These are phyloP conservation scores for Aselliscus stoliczkanus DNA, from an alignment of 2,797 vertebrate genomes.

Conservation along the genomic window DNA sequence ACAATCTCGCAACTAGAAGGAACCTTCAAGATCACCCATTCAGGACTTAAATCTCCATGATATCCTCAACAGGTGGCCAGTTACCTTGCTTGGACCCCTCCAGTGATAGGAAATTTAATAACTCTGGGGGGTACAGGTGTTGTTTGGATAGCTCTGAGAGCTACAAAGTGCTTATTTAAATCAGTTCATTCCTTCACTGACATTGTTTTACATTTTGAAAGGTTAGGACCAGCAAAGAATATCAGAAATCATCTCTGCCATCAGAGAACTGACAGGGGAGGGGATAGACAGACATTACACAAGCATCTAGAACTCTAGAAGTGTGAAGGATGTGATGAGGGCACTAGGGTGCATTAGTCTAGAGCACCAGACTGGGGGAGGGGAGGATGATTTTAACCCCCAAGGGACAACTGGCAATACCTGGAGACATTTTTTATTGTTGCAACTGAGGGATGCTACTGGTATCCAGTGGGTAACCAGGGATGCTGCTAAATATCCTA, in stretches of 20 bases:
- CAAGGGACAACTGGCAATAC: neutral
- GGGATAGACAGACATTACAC: neutral
- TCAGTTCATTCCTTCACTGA: neutral
- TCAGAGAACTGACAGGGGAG: neutral
- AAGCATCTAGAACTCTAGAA: neutral
- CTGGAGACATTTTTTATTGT: neutral
- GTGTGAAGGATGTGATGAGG: no score
- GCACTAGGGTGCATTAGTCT: neutral
- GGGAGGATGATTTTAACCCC: neutral
- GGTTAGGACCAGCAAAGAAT: neutral
- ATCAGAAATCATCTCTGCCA: neutral
- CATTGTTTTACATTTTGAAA: neutral
- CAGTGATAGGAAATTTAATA: neutral
- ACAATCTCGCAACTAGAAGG: constrained; percentile 13
- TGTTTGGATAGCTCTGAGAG: neutral
- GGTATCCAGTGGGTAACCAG: neutral
- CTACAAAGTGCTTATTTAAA: neutral
- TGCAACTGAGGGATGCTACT: neutral
- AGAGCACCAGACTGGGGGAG: neutral
- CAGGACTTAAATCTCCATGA: neutral
- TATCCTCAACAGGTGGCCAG: neutral
- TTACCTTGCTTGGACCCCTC: neutral
- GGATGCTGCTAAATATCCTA: neutral
- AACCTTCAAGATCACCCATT: constrained; percentile 24
- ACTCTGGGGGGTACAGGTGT: neutral